Base-by-base conservation (phyloP, 2,888 invertebrate genomes). In the Eretmocerus hayati region DNA sequence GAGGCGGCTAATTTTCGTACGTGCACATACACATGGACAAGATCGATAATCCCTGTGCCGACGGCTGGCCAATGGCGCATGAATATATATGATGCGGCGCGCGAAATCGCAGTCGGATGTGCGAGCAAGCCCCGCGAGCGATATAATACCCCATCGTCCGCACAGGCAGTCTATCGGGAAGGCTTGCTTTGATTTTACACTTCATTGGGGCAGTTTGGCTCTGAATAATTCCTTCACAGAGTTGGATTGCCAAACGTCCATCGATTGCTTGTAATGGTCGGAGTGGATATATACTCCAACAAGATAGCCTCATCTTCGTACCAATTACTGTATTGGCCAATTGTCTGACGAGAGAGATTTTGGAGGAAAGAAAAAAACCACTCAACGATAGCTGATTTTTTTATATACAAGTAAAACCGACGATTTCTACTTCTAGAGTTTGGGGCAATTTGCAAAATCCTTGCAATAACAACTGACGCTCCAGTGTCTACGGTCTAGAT, bases 271-370 rank as follows among this genome's bases (percentile, higher is more conserved):
- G n/a, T n/a, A n/a, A n/a, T n/a, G n/a, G n/a, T n/a, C n/a, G n/a
- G n/a, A n/a, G n/a, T n/a, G n/a, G n/a, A n/a, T n/a, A n/a, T n/a
- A n/a, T n/a, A n/a, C n/a, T n/a, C n/a, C n/a, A n/a, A n/a, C n/a
- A n/a, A n/a, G n/a, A n/a, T n/a, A n/a, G n/a, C n/a, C n/a, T n/a
- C n/a, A n/a, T n/a, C n/a, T n/a, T n/a, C n/a, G n/a, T n/a, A n/a
- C n/a, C n/a, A n/a, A n/a, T n/a, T n/a, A n/a, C n/a, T n/a, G n/a
- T n/a, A n/a, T n/a, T n/a, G n/a, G n/a, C n/a, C 55, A 53, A 56
- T 58, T 55, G 56, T 54, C 21, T 4, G n/a, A 26, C 26, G 26
- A 26, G 26, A 6, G n/a, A n/a, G n/a, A n/a, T n/a, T n/a, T n/a
- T n/a, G 26, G 26, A 26, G 26, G 31, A 15, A 19, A n/a, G 16